These are phyloP conservation scores for Oscheius sp. DNA, from an alignment of 1,140 invertebrate genomes.

Conservation along the genomic window DNA sequence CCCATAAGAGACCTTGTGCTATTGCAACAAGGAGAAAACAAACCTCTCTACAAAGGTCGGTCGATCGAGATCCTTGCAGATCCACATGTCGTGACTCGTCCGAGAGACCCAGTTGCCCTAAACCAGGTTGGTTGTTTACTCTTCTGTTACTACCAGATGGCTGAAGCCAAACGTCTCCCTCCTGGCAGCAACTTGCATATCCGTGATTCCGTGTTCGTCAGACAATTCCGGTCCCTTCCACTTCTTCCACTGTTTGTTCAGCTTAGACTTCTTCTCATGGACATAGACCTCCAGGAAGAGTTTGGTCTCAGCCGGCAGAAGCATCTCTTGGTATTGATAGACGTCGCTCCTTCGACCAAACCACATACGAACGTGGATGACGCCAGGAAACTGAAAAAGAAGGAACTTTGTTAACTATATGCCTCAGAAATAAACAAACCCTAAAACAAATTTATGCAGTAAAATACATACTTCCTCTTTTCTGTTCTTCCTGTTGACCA, in stretches of 20 bases:
- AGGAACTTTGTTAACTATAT: background rate
- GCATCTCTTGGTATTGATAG: background rate
- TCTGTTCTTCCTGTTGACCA: constrained; percentile 9
- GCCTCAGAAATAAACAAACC: background rate
- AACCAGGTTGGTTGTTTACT: no score
- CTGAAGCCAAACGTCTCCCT: background rate
- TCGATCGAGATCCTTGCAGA: background rate
- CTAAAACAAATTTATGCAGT: background rate
- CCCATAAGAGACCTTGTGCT: no score
- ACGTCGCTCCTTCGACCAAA: background rate
- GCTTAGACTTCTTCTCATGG: constrained; percentile 3
- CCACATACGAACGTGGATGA: constrained; percentile 26
- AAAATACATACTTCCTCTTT: constrained; percentile 7
- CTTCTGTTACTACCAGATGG: no score
- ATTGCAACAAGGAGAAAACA: background rate
- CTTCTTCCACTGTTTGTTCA: constrained; percentile 28
- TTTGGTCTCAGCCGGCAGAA: constrained; percentile 13
- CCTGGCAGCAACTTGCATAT: constrained; percentile 5
- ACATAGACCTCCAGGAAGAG: constrained; percentile 24
- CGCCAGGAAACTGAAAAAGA: constrained; percentile 7
- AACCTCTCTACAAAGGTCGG: background rate
- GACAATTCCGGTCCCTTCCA: background rate
- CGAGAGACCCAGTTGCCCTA: background rate
- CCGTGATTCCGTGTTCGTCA: background rate
- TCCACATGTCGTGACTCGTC: background rate